Percentiles rank a stretch among this genome's conserved stretches.
These are phyloP conservation scores for Drosophila monieri DNA, from an alignment of 2,888 invertebrate species.

Conservation along the genomic window DNA sequence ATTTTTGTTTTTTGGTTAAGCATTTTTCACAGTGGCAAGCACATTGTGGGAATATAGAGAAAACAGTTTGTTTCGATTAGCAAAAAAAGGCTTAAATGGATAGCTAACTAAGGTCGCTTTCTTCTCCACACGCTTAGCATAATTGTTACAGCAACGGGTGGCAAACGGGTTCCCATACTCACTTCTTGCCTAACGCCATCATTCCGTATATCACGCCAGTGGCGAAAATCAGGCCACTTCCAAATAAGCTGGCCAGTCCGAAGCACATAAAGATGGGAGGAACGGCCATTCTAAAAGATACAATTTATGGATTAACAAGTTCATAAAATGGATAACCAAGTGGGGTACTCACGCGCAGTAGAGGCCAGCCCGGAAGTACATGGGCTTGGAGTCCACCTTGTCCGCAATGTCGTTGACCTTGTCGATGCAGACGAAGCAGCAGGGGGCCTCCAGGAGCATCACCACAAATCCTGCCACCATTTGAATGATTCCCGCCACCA, in stretches of 20 bases:
- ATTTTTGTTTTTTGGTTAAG: constrained; percentile 51
- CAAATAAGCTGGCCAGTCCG: constrained; percentile 91
- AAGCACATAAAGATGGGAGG: constrained; percentile 92
- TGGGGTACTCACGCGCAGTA: constrained; percentile 90
- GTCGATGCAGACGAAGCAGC: constrained; percentile 98
- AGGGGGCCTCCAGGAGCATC: constrained; percentile 96
- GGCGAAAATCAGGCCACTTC: constrained; percentile 93
- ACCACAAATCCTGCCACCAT: constrained; percentile 95
- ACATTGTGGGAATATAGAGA: constrained; percentile 72
- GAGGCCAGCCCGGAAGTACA: constrained; percentile 94
- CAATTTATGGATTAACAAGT: background rate
- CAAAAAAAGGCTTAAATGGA: constrained; percentile 32
- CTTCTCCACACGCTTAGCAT: constrained; percentile 23
- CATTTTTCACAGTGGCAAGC: constrained; percentile 55
- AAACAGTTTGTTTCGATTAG: constrained; percentile 63
- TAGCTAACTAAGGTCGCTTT: constrained; percentile 17
- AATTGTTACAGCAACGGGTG: constrained; percentile 1
- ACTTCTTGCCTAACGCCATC: constrained; percentile 98
- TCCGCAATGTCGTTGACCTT: constrained; percentile 94
- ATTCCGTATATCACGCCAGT: constrained; percentile 96
- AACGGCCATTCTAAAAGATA: constrained; percentile 88
- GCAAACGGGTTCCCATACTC: constrained; percentile 84
- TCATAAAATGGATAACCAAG: background rate
- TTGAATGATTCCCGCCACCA: constrained; percentile 93
- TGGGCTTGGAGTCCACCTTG: constrained; percentile 92